A percentile compares a stretch with the other conserved stretches of the same genome.
Conservation (phyloP, 2,797 vertebrate species). For the Coregonus ussuriensis region DNA sequence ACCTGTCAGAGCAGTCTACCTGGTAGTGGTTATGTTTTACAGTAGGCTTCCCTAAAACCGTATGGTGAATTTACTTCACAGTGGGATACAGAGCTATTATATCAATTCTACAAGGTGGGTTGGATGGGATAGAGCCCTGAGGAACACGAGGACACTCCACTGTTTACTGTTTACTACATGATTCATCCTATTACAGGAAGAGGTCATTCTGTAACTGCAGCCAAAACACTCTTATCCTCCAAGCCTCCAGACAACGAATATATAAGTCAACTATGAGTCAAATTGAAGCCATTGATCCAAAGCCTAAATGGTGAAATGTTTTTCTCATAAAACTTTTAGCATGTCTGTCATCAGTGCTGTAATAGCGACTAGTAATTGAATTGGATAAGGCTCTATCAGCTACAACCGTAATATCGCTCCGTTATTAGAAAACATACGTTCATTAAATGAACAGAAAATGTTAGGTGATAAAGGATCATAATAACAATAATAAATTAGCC, state of each 20-base stretch:
- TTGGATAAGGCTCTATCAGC: constrained; percentile 63
- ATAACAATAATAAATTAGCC: constrained; percentile 68
- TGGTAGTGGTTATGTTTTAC: not conserved
- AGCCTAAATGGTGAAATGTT: constrained; percentile 65
- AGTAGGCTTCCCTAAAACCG: too few relatives aligned
- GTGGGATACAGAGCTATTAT: not conserved
- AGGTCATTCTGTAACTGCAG: too few relatives aligned
- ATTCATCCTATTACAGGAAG: too few relatives aligned
- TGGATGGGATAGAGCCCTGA: not conserved
- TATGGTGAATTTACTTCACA: not conserved
- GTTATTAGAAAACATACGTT: not conserved
- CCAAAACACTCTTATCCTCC: too few relatives aligned
- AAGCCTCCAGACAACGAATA: not conserved
- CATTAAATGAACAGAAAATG: constrained; percentile 30
- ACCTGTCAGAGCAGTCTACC: not conserved
- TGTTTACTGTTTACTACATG: not conserved
- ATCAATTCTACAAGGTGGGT: not conserved
- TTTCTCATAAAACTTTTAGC: constrained; percentile 68
- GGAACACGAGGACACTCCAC: not conserved
- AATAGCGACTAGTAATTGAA: constrained; percentile 64
- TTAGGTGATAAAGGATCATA: constrained; percentile 54
- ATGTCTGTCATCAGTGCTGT: constrained; percentile 54
- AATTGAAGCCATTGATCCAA: constrained; percentile 67
- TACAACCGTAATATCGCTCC: constrained; percentile 65
- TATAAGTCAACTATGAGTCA: constrained; percentile 47